These are phyloP conservation scores for Mesorhabditis spiculigera DNA, from an alignment of 2,888 invertebrate genomes.

Conservation along the genomic window DNA sequence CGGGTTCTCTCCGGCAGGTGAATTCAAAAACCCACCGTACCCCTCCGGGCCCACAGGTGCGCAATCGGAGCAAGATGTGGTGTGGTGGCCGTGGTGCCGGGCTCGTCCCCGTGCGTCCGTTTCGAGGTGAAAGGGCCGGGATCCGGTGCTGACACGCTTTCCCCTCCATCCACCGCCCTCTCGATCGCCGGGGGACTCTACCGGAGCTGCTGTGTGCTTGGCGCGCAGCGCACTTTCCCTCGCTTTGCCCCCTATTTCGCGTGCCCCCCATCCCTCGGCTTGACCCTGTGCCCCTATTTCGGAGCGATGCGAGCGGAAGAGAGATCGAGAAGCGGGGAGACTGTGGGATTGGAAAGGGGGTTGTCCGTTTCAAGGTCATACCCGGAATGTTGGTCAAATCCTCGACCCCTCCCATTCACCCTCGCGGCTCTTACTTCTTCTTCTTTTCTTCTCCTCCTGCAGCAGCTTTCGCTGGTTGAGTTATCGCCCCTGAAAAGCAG, in stretches of 20 bases:
- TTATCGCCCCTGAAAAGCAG: neutral
- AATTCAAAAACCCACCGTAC: too few species aligned
- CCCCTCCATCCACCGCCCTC: neutral
- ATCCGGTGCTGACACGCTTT: constrained; percentile 5
- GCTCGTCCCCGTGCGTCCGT: neutral
- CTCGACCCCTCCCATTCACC: neutral
- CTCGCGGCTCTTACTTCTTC: neutral
- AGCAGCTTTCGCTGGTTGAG: too few species aligned
- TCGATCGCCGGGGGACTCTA: neutral
- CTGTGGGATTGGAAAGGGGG: neutral
- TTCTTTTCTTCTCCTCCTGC: neutral
- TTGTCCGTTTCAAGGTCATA: neutral
- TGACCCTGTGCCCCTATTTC: constrained; percentile 5
- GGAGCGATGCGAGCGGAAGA: neutral
- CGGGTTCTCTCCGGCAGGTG: too few species aligned
- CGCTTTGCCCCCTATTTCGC: neutral
- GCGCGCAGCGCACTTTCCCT: neutral
- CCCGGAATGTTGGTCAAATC: neutral
- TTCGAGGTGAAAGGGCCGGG: neutral
- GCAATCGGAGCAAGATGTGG: too few species aligned
- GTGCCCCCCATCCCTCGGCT: neutral
- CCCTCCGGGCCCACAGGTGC: too few species aligned
- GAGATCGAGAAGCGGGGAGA: too few species aligned
- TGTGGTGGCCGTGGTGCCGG: neutral
- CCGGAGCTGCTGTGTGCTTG: too few species aligned